Evolutionary conservation across 2,888 invertebrate species (phyloP).

Genomic region (Troides aeacus): DNA sequence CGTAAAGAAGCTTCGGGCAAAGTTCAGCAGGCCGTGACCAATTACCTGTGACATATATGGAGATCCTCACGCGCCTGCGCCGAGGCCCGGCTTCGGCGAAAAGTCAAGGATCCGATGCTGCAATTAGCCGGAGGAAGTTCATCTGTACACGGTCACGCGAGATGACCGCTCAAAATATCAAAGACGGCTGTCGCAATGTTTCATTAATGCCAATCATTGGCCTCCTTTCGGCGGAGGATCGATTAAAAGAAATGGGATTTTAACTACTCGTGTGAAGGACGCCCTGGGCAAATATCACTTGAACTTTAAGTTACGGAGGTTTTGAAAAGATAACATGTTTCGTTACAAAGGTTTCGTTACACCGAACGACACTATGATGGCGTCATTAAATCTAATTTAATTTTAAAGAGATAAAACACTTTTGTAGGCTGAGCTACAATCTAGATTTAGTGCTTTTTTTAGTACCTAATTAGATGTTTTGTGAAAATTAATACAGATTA

Average conservation of each 20-base stretch:
- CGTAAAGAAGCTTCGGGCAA: conserved; percentile 7
- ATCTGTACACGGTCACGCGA: conserved; percentile 8
- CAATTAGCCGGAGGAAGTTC: conserved; percentile 21
- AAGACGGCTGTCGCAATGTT: background rate
- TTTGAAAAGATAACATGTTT: no score
- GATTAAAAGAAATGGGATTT: background rate
- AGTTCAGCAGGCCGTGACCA: conserved; percentile 9
- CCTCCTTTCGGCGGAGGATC: no score
- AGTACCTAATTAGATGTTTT: no score
- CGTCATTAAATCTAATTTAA: no score
- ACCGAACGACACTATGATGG: no score
- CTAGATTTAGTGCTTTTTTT: no score
- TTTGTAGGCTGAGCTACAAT: no score
- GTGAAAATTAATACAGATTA: no score
- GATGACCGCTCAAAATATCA: background rate
- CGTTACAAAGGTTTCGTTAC: no score
- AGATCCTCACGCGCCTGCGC: conserved; percentile 22
- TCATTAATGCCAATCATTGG: background rate
- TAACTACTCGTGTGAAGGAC: background rate
- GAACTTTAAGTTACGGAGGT: background rate
- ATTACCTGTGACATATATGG: conserved; percentile 26
- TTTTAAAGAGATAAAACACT: no score
- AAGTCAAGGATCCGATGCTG: conserved; percentile 28
- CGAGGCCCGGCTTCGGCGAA: conserved; percentile 21
- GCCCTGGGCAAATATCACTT: conserved; percentile 13